Percentiles rank a stretch among this genome's conserved stretches.
phyloP scores from a whole-genome alignment of 2,888 invertebrate species.

The Saturnia pavonia region DNA sequence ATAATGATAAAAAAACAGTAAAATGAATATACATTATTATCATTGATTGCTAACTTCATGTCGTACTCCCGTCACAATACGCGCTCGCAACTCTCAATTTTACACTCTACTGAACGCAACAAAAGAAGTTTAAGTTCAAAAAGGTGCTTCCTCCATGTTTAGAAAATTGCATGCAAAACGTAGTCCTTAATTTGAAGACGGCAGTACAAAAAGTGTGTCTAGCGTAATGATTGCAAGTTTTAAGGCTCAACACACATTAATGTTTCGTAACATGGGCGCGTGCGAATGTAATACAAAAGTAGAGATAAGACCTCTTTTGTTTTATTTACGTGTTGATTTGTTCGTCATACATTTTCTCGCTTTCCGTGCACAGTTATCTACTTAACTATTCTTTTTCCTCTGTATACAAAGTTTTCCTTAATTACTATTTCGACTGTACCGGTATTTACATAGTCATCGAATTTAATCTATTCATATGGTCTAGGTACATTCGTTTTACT shows the following conservation, averaged over 20 bases:
- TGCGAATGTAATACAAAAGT: constrained; percentile 54
- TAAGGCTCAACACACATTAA: constrained; percentile 40
- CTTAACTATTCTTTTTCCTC: neutral
- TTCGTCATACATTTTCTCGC: constrained; percentile 22
- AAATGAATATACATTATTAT: no score
- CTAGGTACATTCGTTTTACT: neutral
- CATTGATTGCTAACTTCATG: no score
- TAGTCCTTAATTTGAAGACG: neutral
- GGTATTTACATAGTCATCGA: neutral
- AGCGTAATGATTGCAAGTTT: constrained; percentile 21
- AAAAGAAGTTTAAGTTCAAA: no score
- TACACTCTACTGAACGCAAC: no score
- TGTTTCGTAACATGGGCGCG: constrained; percentile 52
- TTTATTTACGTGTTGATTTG: constrained; percentile 40
- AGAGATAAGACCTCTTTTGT: constrained; percentile 44
- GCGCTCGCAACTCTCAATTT: no score
- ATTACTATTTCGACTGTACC: neutral
- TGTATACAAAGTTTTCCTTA: neutral
- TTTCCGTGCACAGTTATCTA: neutral
- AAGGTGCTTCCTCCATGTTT: no score
- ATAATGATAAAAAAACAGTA: no score
- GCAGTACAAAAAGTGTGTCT: neutral
- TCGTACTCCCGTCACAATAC: no score
- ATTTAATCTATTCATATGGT: neutral
- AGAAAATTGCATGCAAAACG: no score